Evolutionary conservation across 1,140 invertebrate genomes (phyloP).

Genomic region (Lethrus apterus): DNA sequence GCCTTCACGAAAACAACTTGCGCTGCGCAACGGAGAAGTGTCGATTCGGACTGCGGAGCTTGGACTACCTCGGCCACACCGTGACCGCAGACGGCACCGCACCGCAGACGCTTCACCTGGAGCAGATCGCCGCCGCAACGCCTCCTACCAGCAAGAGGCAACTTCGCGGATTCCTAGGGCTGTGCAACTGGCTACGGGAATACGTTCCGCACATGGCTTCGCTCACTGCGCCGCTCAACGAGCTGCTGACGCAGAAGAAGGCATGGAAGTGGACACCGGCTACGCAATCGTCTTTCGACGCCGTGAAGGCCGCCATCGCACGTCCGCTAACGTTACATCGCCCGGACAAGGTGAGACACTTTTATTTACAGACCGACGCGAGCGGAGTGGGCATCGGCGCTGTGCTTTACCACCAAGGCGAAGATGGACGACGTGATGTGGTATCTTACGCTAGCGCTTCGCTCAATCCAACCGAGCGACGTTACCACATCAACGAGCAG

Average conservation of each 20-base stretch:
- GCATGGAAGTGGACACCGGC: constrained; percentile 4
- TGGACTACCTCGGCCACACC: constrained; percentile 13
- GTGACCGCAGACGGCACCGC: background rate
- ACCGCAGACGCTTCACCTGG: background rate
- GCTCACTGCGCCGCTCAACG: constrained; percentile 17
- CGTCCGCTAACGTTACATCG: constrained; percentile 17
- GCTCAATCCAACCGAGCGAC: constrained; percentile 11
- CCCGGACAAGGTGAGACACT: constrained; percentile 28
- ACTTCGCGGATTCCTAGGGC: constrained; percentile 25
- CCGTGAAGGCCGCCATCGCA: constrained; percentile 28
- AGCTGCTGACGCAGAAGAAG: constrained; percentile 17
- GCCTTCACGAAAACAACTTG: constrained; percentile 12
- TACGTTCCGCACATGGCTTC: constrained; percentile 23
- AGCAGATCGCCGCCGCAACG: background rate
- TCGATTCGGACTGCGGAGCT: background rate
- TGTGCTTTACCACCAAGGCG: constrained; percentile 26
- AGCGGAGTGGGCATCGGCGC: constrained; percentile 26
- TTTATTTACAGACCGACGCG: constrained; percentile 32
- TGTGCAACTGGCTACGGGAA: constrained; percentile 27
- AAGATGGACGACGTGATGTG: constrained; percentile 11
- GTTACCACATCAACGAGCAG: constrained; percentile 21
- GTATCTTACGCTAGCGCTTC: constrained; percentile 17
- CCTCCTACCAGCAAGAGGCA: constrained; percentile 3
- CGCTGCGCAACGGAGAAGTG: constrained; percentile 9
- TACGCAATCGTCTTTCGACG: constrained; percentile 21